Evolutionary conservation across 2,888 invertebrate species (phyloP), one percentile per base, ranked within the genome.

Genomic region (Macaria liturata): DNA sequence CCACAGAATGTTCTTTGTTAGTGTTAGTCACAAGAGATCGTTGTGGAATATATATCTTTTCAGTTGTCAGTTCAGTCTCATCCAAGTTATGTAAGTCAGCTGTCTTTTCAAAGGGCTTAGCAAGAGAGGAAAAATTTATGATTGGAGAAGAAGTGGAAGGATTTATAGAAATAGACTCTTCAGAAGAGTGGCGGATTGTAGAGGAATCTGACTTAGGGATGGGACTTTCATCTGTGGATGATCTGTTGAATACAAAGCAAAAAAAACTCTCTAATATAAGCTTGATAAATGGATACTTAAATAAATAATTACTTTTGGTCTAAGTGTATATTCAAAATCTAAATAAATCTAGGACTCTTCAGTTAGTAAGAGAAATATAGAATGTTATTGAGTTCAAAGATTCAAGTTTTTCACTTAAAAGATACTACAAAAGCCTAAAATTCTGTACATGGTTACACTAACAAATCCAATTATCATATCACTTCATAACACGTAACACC

Each of bases 211-310:
- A 80, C 69, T 74, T 76, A 62, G 75, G 83, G 73, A 74, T 83
- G 74, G 84, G 85, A 83, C 76, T 91, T 85, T 91, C 90, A 86
- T 90, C 89, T 81, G 90, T 86, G 77, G 92, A 86, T 85, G 88
- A 92, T 92, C 92, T 92, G 92, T 91, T 87, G 88, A 92, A 91
- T 90, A 91, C 77, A 92, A 91, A 91, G 88, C 87, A 89, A 88
- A 89, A 80, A 86, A 83, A 80, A 69, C 75, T 83, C 83, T 88
- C 91, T 91, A 88, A 86, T 83, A 85, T 71, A 85, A 86, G 82
- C 83, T 83, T 76, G 76, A 74, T 69, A 67, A 67, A 72, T 66
- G 71, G 67, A 72, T 75, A 76, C 68, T 70, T 72, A 76, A 59
- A 72, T 71, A 73, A 70, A 70, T 68, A 66, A 68, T 62, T 64